Conservation (phyloP, 2,113 vertebrate species). For the Capreolus pygargus region DNA sequence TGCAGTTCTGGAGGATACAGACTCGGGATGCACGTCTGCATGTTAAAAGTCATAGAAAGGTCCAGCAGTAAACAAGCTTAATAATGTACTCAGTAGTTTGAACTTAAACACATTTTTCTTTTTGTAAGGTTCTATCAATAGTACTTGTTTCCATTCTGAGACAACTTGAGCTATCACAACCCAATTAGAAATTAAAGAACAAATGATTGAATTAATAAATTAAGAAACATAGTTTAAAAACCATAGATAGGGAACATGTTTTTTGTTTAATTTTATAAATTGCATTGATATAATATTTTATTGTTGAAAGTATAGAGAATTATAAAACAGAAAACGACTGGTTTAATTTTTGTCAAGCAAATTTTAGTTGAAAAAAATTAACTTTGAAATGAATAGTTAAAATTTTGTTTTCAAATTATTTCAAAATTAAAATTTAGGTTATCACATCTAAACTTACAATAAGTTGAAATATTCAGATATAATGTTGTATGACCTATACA, state of each 20-base stretch:
- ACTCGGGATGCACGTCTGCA: background rate
- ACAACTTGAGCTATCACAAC: background rate
- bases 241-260: background rate
- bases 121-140: background rate
- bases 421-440: background rate
- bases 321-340: background rate
- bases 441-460: background rate
- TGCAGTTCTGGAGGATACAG: background rate
- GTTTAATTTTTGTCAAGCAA: background rate
- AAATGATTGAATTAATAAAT: background rate
- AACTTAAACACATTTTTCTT: background rate
- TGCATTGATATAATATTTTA: background rate
- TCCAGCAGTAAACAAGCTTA: background rate
- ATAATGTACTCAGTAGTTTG: background rate
- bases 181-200: background rate
- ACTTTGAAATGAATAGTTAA: background rate
- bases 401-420: background rate
- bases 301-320: background rate
- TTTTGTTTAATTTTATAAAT: slow-evolving; percentile 14
- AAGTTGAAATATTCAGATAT: background rate
- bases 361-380: background rate
- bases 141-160: background rate
- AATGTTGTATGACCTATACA: background rate
- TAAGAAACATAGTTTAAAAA: slow-evolving; percentile 3
- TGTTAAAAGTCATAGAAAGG: background rate